Conservation (phyloP, 2,797 vertebrate species). For the Peromyscus eremicus region DNA sequence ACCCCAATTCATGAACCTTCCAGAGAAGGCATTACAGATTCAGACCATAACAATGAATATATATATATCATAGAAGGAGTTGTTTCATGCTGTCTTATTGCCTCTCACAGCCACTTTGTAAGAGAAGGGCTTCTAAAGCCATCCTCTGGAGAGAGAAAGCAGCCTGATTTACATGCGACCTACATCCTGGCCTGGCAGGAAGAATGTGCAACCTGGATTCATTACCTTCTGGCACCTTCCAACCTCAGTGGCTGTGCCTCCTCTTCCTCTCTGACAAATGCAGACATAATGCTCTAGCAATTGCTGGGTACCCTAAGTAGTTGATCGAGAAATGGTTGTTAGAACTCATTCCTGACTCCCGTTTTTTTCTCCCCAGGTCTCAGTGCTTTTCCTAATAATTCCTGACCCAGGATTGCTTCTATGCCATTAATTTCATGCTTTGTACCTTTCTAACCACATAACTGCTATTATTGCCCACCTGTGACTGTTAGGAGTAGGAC, state of each 20-base stretch:
- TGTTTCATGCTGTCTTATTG: accelerated
- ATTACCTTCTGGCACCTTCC: background rate
- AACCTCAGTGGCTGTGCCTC: accelerated
- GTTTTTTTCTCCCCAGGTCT: background rate
- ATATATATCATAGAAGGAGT: background rate
- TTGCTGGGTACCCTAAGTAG: no score
- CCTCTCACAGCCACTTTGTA: no score
- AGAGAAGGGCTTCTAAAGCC: background rate
- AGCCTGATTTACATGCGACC: accelerated
- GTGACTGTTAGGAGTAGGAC: background rate
- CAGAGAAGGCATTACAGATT: background rate
- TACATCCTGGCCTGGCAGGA: no score
- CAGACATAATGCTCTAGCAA: background rate
- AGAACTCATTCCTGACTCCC: accelerated
- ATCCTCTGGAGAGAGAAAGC: accelerated
- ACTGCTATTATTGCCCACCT: background rate
- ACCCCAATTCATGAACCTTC: no score
- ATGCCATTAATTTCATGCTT: background rate
- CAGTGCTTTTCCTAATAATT: no score
- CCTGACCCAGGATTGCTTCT: background rate
- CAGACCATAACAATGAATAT: background rate
- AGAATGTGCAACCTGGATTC: background rate
- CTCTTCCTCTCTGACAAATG: background rate
- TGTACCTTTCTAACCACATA: background rate
- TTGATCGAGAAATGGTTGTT: background rate